Percentiles rank a stretch among this genome's conserved stretches.
Evolutionary conservation across 2,888 invertebrate genomes (phyloP).

Genomic region (Leptinotarsa peninsularis): DNA sequence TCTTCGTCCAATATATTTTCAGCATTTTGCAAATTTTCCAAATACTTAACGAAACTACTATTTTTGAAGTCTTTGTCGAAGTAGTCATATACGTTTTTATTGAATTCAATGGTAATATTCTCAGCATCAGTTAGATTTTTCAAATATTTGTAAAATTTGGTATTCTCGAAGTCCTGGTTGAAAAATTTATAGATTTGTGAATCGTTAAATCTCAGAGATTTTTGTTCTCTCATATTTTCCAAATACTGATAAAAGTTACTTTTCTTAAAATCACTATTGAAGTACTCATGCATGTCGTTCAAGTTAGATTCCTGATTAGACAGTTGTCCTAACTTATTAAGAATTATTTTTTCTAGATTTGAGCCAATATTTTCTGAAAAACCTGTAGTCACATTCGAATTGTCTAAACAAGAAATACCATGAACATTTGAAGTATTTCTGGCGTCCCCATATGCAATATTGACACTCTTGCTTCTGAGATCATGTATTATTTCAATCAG

Average conservation of each 20-base stretch:
- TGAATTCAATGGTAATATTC: slow-evolving; percentile 1
- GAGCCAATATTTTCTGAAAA: slow-evolving; percentile 21
- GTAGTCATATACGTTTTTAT: slow-evolving; percentile 20
- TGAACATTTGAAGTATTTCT: slow-evolving; percentile 30
- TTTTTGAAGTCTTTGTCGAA: slow-evolving; percentile 28
- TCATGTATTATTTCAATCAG: slow-evolving; percentile 20
- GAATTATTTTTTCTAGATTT: slow-evolving; percentile 22
- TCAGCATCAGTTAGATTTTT: slow-evolving; percentile 17
- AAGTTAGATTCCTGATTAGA: slow-evolving; percentile 5
- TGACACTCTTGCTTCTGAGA: background rate
- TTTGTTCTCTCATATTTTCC: slow-evolving; percentile 25
- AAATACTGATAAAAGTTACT: slow-evolving; percentile 38
- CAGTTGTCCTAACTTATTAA: background rate
- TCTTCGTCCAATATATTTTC: slow-evolving; percentile 17
- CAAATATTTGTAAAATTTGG: slow-evolving; percentile 29
- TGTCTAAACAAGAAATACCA: slow-evolving; percentile 32
- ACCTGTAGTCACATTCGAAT: background rate
- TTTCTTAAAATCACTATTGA: slow-evolving; percentile 33
- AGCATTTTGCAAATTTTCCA: slow-evolving; percentile 24
- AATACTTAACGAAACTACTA: slow-evolving; percentile 27
- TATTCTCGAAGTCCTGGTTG: slow-evolving; percentile 26
- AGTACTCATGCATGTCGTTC: slow-evolving; percentile 32
- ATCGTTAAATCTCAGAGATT: slow-evolving; percentile 20
- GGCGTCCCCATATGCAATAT: slow-evolving; percentile 10
- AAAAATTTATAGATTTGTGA: slow-evolving; percentile 27